Evolutionary conservation across 2,113 vertebrate genomes (phyloP).

Genomic region (Hiodon alosoides): DNA sequence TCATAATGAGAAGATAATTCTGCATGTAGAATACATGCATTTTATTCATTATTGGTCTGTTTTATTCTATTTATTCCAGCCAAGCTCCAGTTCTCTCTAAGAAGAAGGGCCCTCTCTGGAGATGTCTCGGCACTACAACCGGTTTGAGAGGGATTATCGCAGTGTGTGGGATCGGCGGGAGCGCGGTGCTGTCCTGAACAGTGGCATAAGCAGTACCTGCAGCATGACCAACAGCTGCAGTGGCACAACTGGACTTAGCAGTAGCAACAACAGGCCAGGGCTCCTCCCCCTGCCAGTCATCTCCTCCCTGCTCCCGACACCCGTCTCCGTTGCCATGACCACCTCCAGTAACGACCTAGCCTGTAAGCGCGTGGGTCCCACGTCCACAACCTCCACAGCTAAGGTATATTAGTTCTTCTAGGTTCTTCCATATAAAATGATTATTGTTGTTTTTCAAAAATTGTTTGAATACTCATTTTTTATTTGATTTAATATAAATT

Average conservation of each 20-base stretch:
- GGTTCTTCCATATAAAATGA: not conserved
- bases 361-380: slow-evolving; percentile 59
- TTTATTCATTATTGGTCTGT: not conserved
- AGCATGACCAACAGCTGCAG: slow-evolving; percentile 48
- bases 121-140: slow-evolving; percentile 83
- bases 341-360: slow-evolving; percentile 60
- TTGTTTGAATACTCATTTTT: not conserved
- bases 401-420: slow-evolving; percentile 53
- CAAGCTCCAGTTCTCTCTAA: slow-evolving; percentile 46
- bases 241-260: slow-evolving; percentile 1
- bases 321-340: slow-evolving; percentile 55
- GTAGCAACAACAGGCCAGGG: slow-evolving; percentile 65
- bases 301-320: slow-evolving; percentile 69
- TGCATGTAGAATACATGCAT: not conserved
- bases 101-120: slow-evolving; percentile 49
- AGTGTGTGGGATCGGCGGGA: slow-evolving; percentile 75
- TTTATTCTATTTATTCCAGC: slow-evolving; percentile 20
- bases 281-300: slow-evolving; percentile 76
- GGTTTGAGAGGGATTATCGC: slow-evolving; percentile 79
- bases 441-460: not conserved
- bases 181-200: slow-evolving; percentile 66
- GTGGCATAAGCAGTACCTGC: slow-evolving; percentile 37
- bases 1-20: not conserved
- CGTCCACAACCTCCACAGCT: slow-evolving; percentile 56
- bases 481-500: not conserved